Conservation (phyloP, 2,888 invertebrate genomes). For the Limnephilus auricula region DNA sequence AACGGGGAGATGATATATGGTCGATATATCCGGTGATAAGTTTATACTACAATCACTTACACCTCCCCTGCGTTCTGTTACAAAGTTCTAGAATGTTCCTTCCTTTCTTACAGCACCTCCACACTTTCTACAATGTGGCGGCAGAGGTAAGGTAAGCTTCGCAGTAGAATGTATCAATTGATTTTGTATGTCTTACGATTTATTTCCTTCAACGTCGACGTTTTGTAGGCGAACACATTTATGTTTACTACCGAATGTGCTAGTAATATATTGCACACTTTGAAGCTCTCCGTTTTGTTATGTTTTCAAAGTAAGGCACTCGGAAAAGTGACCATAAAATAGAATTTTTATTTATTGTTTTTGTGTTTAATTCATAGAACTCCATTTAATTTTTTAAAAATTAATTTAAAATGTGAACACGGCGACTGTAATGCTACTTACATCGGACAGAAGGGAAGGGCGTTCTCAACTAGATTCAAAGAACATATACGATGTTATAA, state of each 20-base stretch:
- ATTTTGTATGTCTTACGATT: constrained; percentile 18
- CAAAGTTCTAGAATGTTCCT: constrained; percentile 19
- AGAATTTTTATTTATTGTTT: background rate
- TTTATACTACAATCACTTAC: constrained; percentile 46
- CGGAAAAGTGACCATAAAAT: background rate
- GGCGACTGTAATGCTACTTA: too few relatives aligned
- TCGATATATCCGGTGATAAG: constrained; percentile 39
- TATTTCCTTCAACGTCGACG: background rate
- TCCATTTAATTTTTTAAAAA: too few relatives aligned
- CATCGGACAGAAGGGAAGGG: too few relatives aligned
- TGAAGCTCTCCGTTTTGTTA: background rate
- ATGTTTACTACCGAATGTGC: background rate
- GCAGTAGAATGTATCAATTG: constrained; percentile 15
- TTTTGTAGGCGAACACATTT: background rate
- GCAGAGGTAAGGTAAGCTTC: background rate
- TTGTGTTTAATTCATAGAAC: too few relatives aligned
- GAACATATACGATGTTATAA: too few relatives aligned
- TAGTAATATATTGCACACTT: background rate
- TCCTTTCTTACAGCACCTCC: background rate
- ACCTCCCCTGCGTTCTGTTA: constrained; percentile 22
- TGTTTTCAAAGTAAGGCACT: background rate
- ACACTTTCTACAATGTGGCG: constrained; percentile 18
- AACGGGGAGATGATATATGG: constrained; percentile 46
- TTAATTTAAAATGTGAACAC: too few relatives aligned
- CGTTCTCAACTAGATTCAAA: too few relatives aligned